These are phyloP conservation scores for Aurelia aurita DNA, from an alignment of 30 jellyfish, hydroid and myxozoan genomes.

Conservation along the genomic window DNA sequence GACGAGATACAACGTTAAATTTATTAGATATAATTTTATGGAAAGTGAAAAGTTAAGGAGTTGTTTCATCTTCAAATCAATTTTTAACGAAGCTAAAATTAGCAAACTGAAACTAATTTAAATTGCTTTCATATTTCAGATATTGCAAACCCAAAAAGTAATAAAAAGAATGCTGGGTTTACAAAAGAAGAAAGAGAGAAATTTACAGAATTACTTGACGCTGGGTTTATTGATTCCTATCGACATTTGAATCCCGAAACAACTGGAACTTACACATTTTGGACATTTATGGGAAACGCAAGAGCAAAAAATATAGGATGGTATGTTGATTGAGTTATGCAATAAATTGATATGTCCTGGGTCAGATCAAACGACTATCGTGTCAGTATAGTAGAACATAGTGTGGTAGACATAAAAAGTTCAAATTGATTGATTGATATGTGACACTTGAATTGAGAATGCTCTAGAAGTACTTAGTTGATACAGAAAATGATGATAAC, in stretches of 20 bases:
- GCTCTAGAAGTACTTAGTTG: no score
- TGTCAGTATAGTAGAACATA: no score
- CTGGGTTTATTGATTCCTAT: slow-evolving; percentile 86
- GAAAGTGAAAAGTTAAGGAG: no score
- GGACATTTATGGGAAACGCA: slow-evolving; percentile 98
- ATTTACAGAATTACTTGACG: slow-evolving; percentile 82
- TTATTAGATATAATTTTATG: not conserved
- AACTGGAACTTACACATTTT: slow-evolving; percentile 81
- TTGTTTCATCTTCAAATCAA: no score
- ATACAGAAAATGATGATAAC: no score
- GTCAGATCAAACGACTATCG: no score
- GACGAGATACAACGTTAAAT: not conserved
- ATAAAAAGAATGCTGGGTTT: slow-evolving; percentile 94
- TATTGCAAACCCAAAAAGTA: slow-evolving; percentile 96
- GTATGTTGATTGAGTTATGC: slow-evolving; percentile 47
- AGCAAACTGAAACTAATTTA: not conserved
- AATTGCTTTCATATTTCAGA: slow-evolving; percentile 36
- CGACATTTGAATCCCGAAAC: slow-evolving; percentile 87
- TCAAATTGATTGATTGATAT: no score
- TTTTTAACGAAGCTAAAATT: not conserved
- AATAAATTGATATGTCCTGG: no score
- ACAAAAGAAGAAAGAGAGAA: slow-evolving; percentile 94
- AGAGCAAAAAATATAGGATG: slow-evolving; percentile 95
- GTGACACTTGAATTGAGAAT: no score
- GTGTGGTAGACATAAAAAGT: no score